Evolutionary conservation across 2,797 vertebrate genomes (phyloP).

Genomic region (Gymnocypris eckloni): DNA sequence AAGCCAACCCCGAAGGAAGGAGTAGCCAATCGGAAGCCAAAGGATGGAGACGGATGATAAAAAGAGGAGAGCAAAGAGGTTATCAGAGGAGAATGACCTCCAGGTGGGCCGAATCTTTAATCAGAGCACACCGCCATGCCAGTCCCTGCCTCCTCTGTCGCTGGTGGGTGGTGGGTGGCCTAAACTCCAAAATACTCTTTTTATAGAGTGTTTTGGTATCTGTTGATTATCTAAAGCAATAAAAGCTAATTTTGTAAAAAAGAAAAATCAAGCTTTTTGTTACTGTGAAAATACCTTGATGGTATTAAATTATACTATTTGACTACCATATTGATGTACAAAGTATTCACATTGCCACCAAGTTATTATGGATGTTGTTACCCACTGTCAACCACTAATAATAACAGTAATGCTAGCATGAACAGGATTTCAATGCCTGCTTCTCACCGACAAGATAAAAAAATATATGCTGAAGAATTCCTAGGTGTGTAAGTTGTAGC

Average conservation of each 20-base stretch:
- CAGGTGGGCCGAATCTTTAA: slow-evolving; percentile 45
- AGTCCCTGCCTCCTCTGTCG: background rate
- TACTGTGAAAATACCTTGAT: background rate
- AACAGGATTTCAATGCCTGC: slow-evolving; percentile 21
- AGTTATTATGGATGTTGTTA: background rate
- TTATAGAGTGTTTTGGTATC: background rate
- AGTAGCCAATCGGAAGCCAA: slow-evolving; percentile 19
- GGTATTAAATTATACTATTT: background rate
- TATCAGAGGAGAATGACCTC: slow-evolving; percentile 58
- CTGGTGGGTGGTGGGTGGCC: background rate
- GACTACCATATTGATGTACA: background rate
- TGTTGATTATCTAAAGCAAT: background rate
- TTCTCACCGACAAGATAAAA: slow-evolving; percentile 10
- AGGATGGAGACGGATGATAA: slow-evolving; percentile 48
- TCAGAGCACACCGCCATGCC: slow-evolving; percentile 9
- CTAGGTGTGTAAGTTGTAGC: slow-evolving; percentile 51
- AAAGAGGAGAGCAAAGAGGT: slow-evolving; percentile 36
- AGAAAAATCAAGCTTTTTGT: background rate
- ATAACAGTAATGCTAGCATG: background rate
- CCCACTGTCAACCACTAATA: background rate
- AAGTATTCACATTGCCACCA: background rate
- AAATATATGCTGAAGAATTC: slow-evolving; percentile 32
- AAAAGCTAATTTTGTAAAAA: background rate
- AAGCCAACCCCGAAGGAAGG: slow-evolving; percentile 24
- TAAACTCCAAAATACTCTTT: background rate